Base-by-base conservation (phyloP, 2,113 vertebrate species). In the Macrotus californicus region DNA sequence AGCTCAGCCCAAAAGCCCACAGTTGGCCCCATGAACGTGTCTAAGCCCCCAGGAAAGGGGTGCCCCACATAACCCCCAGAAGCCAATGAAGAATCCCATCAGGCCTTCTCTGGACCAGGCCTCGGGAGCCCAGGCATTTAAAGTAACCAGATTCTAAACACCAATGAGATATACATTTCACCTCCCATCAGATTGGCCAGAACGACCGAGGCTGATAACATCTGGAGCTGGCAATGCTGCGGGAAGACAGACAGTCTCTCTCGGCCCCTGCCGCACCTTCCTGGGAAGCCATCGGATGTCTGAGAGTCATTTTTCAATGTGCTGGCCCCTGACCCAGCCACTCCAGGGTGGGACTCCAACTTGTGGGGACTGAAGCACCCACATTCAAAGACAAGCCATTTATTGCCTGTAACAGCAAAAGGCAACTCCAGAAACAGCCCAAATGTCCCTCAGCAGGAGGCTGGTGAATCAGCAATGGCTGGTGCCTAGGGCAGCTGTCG, bases 151-250 rank as follows among this genome's bases (percentile, higher is more conserved):
- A 87, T 69, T 90, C 86, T 31, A 64, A 75, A 46, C 18, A 11
- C 48, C 56, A 43, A 2, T 0, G 3, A 61, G 56, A 22, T 8
- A 22, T 5, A 14, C 2, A 0, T 14, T 16, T 41, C 41, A 4
- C 46, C 46, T 52, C 50, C 67, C 79, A 43, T 39, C 67, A 43
- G 54, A 83, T 6, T 1, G 67, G 54, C 64, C 34, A 1, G 14
- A 26, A 64, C 3, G 7, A 19, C n/a, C 0, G 5, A n/a, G 59
- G 34, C 69, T 1, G 26, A 24, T 16, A 54, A n/a, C 52, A 77
- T 5, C 11, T 0, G 0, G 36, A 61, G 66, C 61, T 64, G 64
- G 75, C 79, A 41, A 3, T 0, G 0, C 36, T 3, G 0, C 6
- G 34, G 54, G 70, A 18, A 50, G 15, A n/a, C 1, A 13, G 69